Conservation (phyloP, 1,140 invertebrate genomes). For the Monochamus saltuarius region DNA sequence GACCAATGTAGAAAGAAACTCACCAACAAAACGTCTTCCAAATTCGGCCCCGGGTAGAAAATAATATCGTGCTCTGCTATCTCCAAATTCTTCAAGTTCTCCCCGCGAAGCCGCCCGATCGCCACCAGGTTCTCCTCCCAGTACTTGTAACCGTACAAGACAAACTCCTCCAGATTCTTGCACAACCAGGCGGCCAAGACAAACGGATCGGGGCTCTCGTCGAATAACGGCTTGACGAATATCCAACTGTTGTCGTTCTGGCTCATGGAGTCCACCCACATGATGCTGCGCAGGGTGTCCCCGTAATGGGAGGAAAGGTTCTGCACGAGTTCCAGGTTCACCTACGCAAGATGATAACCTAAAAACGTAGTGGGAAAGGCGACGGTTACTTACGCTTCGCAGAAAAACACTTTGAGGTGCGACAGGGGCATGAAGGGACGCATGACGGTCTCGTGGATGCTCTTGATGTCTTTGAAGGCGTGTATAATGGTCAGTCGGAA, state of each 20-base stretch:
- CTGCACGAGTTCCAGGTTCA: constrained; percentile 59
- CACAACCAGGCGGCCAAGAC: constrained; percentile 78
- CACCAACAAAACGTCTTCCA: constrained; percentile 5
- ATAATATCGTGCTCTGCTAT: constrained; percentile 62
- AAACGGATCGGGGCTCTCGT: constrained; percentile 64
- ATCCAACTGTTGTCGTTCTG: constrained; percentile 34
- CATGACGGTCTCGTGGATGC: constrained; percentile 64
- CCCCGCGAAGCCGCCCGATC: constrained; percentile 65
- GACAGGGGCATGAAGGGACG: constrained; percentile 71
- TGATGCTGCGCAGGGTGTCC: constrained; percentile 64
- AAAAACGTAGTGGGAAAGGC: constrained; percentile 2
- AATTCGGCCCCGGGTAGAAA: not conserved
- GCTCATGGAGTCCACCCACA: constrained; percentile 67
- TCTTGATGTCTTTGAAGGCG: constrained; percentile 66
- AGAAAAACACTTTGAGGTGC: constrained; percentile 74
- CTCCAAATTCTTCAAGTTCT: constrained; percentile 61
- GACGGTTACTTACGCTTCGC: constrained; percentile 60
- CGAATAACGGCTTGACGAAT: constrained; percentile 24
- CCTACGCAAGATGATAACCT: constrained; percentile 41
- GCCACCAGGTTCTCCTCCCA: constrained; percentile 66
- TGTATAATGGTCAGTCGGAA: constrained; percentile 73
- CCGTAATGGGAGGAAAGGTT: constrained; percentile 62
- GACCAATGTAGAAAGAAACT: no score
- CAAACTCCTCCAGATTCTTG: constrained; percentile 64
- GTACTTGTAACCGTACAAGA: constrained; percentile 64